These are phyloP conservation scores for Maconellicoccus hirsutus DNA, from an alignment of 1,140 invertebrate species.

Conservation along the genomic window DNA sequence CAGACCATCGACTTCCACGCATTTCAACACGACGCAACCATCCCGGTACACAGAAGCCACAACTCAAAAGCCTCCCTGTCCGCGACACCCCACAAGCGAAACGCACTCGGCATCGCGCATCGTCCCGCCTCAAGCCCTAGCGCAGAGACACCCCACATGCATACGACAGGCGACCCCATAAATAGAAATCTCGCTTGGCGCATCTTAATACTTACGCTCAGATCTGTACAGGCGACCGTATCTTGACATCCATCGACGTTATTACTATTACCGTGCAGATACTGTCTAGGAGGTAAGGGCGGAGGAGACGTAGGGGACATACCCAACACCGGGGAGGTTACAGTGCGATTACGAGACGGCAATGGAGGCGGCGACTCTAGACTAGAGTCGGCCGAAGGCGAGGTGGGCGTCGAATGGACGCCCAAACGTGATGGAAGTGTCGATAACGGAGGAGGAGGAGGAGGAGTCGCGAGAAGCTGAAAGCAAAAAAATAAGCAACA, in stretches of 20 bases:
- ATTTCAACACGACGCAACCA: too few relatives aligned
- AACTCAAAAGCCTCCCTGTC: too few relatives aligned
- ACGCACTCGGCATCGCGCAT: too few relatives aligned
- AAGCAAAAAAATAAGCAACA: constrained; percentile 24
- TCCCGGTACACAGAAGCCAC: too few relatives aligned
- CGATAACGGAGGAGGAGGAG: constrained; percentile 36
- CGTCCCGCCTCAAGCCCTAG: too few relatives aligned
- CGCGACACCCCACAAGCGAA: too few relatives aligned
- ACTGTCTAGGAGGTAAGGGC: constrained; percentile 31
- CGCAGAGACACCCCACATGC: too few relatives aligned
- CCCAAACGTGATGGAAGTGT: constrained; percentile 34
- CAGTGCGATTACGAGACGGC: constrained; percentile 43
- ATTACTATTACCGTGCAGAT: constrained; percentile 24
- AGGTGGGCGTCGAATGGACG: constrained; percentile 26
- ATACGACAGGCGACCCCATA: too few relatives aligned
- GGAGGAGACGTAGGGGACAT: constrained; percentile 34
- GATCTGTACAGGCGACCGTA: neutral
- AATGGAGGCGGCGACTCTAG: constrained; percentile 43
- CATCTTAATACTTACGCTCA: constrained; percentile 3
- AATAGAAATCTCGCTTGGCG: too few relatives aligned
- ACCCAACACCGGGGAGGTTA: constrained; percentile 37
- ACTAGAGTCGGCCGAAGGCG: constrained; percentile 18
- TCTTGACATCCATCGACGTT: constrained; percentile 11
- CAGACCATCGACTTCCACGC: too few relatives aligned
- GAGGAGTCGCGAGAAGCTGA: constrained; percentile 24